Evolutionary conservation across 2,113 vertebrate genomes (phyloP), one percentile per base, ranked within the genome.

Genomic region (Progne subis): DNA sequence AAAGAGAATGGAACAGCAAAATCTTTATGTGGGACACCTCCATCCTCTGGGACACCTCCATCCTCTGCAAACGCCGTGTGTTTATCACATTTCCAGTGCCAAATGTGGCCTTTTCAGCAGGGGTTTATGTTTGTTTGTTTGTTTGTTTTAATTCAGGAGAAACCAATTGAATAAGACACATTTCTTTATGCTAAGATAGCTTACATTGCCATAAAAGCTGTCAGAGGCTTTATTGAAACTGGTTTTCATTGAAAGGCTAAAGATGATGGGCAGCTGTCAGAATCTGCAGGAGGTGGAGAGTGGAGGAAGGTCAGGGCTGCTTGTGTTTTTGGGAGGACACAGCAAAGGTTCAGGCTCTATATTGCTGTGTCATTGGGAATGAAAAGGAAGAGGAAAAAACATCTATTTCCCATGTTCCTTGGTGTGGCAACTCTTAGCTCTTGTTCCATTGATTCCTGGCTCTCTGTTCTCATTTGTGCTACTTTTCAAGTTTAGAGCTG

Each of bases 371-470:
- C 39, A 7, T 3, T 81, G 39, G 19, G 12, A 46, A 13, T 17
- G 21, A 37, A 37, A 49, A 34, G 12, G 25, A 76, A 37, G 56
- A 57, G 34, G 59, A 21, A 55, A 49, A 49, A 74, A 2, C 5
- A 1, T 1, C 1, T 6, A 3, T 72, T 46, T 13, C 68, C 43
- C 72, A 15, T 23, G 32, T 25, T 17, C 14, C 3, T 1, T 0
- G 6, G 23, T 7, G 32, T 26, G 68, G 16, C 47, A 91, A 14
- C 64, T 70, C 1, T 57, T 49, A 3, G 5, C 14, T 60, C 14
- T 17, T 71, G 39, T 11, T 67, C 16, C 57, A 59, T 8, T 23
- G 31, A 26, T 37, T 31, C 37, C 61, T 32, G 34, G 5, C 18
- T 70, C 56, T 37, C 39, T 82, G 11, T 2, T 70, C 61, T n/a